phyloP scores from a whole-genome alignment of 2,113 vertebrate species.

The Siphamia tubifer region DNA sequence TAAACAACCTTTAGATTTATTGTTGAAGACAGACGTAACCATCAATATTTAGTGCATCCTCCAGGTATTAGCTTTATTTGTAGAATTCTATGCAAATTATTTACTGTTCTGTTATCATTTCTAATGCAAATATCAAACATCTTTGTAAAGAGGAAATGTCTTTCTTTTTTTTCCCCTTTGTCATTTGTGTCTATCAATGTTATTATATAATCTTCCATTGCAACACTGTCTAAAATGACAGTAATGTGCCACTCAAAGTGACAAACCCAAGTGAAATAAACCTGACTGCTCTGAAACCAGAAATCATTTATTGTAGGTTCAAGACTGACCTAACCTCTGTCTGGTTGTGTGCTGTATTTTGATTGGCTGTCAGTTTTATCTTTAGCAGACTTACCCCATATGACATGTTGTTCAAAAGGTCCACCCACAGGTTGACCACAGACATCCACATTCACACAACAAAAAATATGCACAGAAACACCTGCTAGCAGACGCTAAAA shows the following conservation, averaged over 20 bases:
- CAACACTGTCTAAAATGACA: no score
- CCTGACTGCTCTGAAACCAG: no score
- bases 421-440: not conserved
- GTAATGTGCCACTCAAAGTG: no score
- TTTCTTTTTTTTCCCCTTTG: no score
- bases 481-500: conserved; percentile 7
- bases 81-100: no score
- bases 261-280: no score
- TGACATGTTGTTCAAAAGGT: not conserved
- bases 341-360: no score
- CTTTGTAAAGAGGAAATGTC: no score
- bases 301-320: no score
- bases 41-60: not conserved
- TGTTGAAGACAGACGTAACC: not conserved
- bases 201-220: no score
- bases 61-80: not conserved
- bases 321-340: no score
- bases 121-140: not conserved
- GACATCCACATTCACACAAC: not conserved
- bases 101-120: not conserved
- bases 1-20: not conserved
- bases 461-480: not conserved
- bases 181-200: no score
- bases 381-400: not conserved
- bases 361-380: not conserved